phyloP scores from a whole-genome alignment of 2,113 vertebrate species.

The Corythaeola cristata region DNA sequence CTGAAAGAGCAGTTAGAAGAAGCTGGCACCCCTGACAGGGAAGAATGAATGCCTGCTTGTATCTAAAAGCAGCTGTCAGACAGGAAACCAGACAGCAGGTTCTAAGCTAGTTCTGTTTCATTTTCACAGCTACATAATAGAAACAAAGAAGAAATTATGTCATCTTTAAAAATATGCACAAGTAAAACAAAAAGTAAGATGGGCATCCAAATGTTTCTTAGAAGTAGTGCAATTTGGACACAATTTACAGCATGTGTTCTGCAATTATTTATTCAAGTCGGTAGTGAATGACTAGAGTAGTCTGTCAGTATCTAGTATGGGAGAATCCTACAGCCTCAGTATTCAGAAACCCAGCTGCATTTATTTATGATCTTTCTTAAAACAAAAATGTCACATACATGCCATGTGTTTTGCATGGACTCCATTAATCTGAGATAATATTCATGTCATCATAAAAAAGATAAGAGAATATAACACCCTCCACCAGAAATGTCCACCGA shows the following conservation, averaged over 20 bases:
- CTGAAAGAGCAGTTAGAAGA: neutral
- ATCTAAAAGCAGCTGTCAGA: neutral
- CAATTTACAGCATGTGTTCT: neutral
- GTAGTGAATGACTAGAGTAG: neutral
- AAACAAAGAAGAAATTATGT: conserved; percentile 5
- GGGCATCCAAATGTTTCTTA: neutral
- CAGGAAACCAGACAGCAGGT: neutral
- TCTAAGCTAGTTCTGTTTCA: neutral
- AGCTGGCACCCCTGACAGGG: neutral
- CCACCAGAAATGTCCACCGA: fast-evolving
- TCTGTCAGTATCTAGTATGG: neutral
- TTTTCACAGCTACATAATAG: neutral
- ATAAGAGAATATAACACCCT: neutral
- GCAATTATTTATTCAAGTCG: neutral
- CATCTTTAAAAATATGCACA: neutral
- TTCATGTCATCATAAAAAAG: neutral
- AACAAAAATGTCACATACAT: neutral
- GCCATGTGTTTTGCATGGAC: neutral
- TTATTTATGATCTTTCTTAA: neutral
- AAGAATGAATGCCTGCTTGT: conserved; percentile 24
- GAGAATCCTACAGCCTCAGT: neutral
- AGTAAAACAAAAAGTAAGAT: neutral
- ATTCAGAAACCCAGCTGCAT: neutral
- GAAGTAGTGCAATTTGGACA: neutral
- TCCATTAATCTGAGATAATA: neutral